Evolutionary conservation across 2,888 invertebrate species (phyloP).

Genomic region (Tenodera sinensis): DNA sequence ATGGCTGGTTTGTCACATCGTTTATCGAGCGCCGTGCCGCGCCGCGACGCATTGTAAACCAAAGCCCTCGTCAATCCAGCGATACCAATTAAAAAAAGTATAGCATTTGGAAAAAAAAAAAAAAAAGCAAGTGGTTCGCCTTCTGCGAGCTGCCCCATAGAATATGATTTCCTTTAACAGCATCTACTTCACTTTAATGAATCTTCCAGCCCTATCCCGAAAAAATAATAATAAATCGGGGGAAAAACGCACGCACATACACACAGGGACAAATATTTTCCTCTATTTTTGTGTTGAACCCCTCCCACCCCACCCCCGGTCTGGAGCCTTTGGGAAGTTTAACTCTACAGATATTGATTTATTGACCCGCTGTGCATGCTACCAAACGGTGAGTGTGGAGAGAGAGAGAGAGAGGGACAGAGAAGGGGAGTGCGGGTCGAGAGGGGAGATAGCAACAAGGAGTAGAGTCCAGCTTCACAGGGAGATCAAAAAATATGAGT

Average conservation of each 20-base stretch:
- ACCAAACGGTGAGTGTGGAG: background rate
- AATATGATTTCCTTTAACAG: background rate
- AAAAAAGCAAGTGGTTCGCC: background rate
- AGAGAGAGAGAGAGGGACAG: background rate
- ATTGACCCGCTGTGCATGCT: conserved; percentile 9
- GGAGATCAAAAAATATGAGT: background rate
- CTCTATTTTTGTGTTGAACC: background rate
- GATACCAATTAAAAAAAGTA: conserved; percentile 5
- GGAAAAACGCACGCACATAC: background rate
- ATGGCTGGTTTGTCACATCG: background rate
- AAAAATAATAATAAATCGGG: background rate
- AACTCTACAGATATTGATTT: conserved; percentile 12
- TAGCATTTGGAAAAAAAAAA: background rate
- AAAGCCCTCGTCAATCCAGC: background rate
- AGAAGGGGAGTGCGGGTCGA: background rate
- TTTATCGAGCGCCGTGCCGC: background rate
- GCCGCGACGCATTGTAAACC: background rate
- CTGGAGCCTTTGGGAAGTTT: background rate
- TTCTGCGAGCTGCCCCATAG: background rate
- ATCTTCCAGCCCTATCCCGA: background rate
- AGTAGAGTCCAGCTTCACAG: background rate
- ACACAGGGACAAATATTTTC: background rate
- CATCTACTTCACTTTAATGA: conserved; percentile 13
- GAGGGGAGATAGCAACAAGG: background rate
- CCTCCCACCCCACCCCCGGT: background rate